phyloP scores from a whole-genome alignment of 1,140 invertebrate genomes.

The Heliconius eleuchia region DNA sequence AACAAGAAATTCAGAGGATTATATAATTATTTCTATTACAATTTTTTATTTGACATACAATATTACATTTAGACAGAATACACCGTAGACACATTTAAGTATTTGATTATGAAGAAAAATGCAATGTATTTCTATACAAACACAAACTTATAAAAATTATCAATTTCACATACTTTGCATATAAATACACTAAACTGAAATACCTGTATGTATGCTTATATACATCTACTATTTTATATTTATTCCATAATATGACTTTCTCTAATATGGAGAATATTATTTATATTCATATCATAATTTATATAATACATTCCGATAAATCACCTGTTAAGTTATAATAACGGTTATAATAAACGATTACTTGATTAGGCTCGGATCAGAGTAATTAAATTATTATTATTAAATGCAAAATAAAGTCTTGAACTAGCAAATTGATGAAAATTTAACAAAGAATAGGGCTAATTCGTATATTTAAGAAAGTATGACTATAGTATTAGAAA shows the following conservation, averaged over 20 bases:
- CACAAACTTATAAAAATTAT: neutral
- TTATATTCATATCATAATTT: neutral
- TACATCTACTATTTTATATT: neutral
- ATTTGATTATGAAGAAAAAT: neutral
- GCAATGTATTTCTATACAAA: neutral
- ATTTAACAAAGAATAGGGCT: neutral
- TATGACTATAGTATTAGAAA: too few relatives aligned
- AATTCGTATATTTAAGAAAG: neutral
- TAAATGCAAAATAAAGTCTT: conserved; percentile 64
- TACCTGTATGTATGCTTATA: conserved; percentile 6
- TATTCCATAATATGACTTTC: neutral
- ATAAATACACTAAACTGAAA: neutral
- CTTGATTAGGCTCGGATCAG: conserved; percentile 59
- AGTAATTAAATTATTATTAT: conserved; percentile 57
- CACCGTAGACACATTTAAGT: neutral
- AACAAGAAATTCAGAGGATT: neutral
- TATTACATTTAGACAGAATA: conserved; percentile 2
- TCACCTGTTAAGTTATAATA: neutral
- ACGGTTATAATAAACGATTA: conserved; percentile 27
- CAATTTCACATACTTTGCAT: neutral
- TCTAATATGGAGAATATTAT: neutral
- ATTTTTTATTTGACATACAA: neutral
- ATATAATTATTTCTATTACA: neutral
- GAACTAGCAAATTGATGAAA: conserved; percentile 47
- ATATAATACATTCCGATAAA: conserved; percentile 1